Evolutionary conservation across 2,888 invertebrate genomes (phyloP).

Genomic region (Zhuqinia jingwanae): DNA sequence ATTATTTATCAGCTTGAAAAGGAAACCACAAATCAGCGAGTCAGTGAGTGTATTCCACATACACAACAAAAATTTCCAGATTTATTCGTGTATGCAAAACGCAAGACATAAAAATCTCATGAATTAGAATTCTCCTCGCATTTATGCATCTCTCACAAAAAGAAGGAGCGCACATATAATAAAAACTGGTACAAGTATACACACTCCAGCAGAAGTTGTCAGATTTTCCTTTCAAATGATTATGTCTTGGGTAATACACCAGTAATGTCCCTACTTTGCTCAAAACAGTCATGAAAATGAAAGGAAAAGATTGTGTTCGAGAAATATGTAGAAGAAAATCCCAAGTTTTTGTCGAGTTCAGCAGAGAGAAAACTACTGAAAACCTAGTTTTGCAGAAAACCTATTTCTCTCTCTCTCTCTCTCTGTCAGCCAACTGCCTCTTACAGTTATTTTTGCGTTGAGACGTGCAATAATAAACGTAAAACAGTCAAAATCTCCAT

Average conservation of each 20-base stretch:
- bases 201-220: slow-evolving; percentile 44
- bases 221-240: slow-evolving; percentile 65
- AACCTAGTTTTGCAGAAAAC: not conserved
- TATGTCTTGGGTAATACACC: slow-evolving; percentile 40
- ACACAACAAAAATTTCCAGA: slow-evolving; percentile 59
- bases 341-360: slow-evolving; percentile 36
- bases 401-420: slow-evolving; percentile 27
- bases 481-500: slow-evolving; percentile 8
- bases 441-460: slow-evolving; percentile 41
- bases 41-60: slow-evolving; percentile 46
- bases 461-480: slow-evolving; percentile 30
- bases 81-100: slow-evolving; percentile 73
- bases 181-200: slow-evolving; percentile 26
- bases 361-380: too few relatives aligned
- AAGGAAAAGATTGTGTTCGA: too few relatives aligned
- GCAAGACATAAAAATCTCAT: slow-evolving; percentile 65
- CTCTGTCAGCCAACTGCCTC: slow-evolving; percentile 58
- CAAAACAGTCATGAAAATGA: slow-evolving; percentile 20
- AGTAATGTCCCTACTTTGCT: slow-evolving; percentile 3
- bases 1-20: slow-evolving; percentile 60
- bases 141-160: slow-evolving; percentile 68
- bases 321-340: not conserved
- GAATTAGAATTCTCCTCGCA: slow-evolving; percentile 71
- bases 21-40: slow-evolving; percentile 72
- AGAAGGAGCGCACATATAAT: too few relatives aligned